Evolutionary conservation across 2,888 invertebrate genomes (phyloP).

Genomic region (Ryuthela nishihirai): DNA sequence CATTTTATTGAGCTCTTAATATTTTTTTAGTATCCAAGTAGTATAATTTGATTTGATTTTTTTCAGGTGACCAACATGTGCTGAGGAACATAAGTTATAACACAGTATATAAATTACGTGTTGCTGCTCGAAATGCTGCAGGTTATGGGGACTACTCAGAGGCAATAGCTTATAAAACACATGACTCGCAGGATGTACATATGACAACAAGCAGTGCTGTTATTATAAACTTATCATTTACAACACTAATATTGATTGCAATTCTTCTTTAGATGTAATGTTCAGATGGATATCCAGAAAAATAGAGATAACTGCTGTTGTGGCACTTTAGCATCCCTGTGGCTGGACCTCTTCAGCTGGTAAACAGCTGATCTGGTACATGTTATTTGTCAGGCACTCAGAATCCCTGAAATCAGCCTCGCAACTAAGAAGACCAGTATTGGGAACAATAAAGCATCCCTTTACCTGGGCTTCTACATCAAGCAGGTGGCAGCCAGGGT

Average conservation of each 20-base stretch:
- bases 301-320: not conserved
- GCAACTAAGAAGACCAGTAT: too few relatives aligned
- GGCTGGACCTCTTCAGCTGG: constrained; percentile 5
- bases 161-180: constrained; percentile 12
- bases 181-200: constrained; percentile 6
- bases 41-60: too few relatives aligned
- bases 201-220: constrained; percentile 13
- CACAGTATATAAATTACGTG: constrained; percentile 24
- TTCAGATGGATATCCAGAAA: not conserved
- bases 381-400: too few relatives aligned
- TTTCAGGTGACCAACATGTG: constrained; percentile 13
- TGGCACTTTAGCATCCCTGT: not conserved
- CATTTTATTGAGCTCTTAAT: too few relatives aligned
- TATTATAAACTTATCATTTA: constrained; percentile 4
- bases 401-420: too few relatives aligned
- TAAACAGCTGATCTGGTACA: too few relatives aligned
- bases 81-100: constrained; percentile 30
- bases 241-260: not conserved
- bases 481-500: too few relatives aligned
- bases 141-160: constrained; percentile 27
- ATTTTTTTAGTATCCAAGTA: too few relatives aligned
- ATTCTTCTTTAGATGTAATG: not conserved
- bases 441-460: too few relatives aligned
- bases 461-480: too few relatives aligned
- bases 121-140: constrained; percentile 25